Evolutionary conservation across 1,140 invertebrate genomes (phyloP).

Genomic region (Grapholita molesta): DNA sequence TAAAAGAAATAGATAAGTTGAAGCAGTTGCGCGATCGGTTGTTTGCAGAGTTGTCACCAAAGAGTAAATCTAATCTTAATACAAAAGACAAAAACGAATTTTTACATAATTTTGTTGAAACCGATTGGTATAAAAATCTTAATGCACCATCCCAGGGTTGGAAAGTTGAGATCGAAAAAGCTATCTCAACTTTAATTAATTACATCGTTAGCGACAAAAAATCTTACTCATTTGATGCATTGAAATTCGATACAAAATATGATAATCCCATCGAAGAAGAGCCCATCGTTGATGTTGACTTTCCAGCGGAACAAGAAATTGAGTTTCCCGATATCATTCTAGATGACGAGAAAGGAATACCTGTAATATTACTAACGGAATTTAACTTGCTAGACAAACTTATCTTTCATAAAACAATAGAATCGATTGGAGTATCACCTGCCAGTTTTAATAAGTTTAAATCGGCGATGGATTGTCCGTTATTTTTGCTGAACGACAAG

Average conservation of each 20-base stretch:
- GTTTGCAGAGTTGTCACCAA: constrained; percentile 24
- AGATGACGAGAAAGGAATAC: constrained; percentile 36
- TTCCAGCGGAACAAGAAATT: constrained; percentile 35
- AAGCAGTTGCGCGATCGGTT: constrained; percentile 31
- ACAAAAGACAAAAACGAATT: constrained; percentile 31
- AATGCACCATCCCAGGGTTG: not conserved
- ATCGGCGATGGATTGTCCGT: constrained; percentile 36
- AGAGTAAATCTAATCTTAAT: constrained; percentile 18
- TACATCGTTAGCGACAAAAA: constrained; percentile 34
- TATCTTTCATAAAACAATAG: constrained; percentile 30
- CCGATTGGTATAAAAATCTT: constrained; percentile 34
- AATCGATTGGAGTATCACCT: constrained; percentile 2
- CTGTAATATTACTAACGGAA: constrained; percentile 32
- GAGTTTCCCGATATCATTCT: constrained; percentile 40
- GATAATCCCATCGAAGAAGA: constrained; percentile 26
- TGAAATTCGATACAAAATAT: constrained; percentile 32
- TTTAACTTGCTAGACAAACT: constrained; percentile 36
- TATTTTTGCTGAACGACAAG: constrained; percentile 33
- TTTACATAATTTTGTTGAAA: constrained; percentile 26
- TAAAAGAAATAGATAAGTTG: constrained; percentile 34
- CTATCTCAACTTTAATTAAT: constrained; percentile 36
- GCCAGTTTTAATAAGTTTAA: constrained; percentile 42
- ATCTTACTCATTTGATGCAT: constrained; percentile 33
- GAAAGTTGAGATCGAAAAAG: constrained; percentile 35
- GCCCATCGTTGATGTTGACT: constrained; percentile 31